These are phyloP conservation scores for Helogale parvula DNA, from an alignment of 2,113 vertebrate genomes.

Conservation along the genomic window DNA sequence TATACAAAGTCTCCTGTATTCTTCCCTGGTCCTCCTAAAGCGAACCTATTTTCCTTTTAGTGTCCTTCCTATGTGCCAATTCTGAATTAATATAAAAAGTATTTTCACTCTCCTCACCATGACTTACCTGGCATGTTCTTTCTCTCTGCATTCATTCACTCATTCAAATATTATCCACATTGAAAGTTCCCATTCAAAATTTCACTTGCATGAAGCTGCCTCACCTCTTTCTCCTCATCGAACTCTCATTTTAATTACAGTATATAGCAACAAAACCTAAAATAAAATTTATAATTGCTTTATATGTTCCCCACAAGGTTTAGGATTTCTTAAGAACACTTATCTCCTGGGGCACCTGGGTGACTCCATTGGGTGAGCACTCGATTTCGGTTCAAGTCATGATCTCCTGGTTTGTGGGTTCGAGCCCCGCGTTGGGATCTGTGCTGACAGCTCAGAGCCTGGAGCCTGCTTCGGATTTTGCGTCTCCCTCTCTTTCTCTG, in stretches of 20 bases:
- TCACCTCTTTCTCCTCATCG: not conserved
- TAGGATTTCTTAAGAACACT: not conserved
- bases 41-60: not conserved
- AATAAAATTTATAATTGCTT: not conserved
- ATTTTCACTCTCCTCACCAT: not conserved
- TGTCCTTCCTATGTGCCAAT: not conserved
- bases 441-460: too few relatives aligned
- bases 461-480: too few relatives aligned
- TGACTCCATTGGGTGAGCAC: too few relatives aligned
- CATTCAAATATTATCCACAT: not conserved
- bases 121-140: not conserved
- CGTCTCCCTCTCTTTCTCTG: too few relatives aligned
- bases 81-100: not conserved
- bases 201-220: not conserved
- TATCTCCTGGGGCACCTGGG: too few relatives aligned
- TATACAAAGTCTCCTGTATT: not conserved
- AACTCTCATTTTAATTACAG: not conserved
- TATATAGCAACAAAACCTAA: not conserved
- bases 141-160: not conserved
- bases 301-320: not conserved
- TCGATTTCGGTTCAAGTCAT: too few relatives aligned
- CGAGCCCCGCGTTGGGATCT: too few relatives aligned
- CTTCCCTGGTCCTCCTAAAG: not conserved
- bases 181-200: not conserved
- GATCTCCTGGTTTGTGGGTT: too few relatives aligned